Conservation (phyloP, 2,113 vertebrate genomes). For the Hiodon alosoides region DNA sequence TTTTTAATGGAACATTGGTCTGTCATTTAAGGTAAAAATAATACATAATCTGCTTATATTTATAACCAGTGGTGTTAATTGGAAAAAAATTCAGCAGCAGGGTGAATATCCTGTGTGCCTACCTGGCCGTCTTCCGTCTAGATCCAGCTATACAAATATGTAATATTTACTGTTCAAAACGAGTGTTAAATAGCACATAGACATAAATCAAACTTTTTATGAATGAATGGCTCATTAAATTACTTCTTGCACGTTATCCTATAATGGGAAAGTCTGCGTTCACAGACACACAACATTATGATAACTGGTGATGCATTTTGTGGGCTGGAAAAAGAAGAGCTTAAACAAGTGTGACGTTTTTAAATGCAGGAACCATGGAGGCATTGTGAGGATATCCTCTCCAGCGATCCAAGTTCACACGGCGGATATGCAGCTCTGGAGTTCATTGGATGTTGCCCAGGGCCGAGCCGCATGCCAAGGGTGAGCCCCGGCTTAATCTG, state of each 20-base stretch:
- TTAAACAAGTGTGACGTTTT: not conserved
- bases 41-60: no score
- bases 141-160: no score
- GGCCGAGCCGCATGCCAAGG: constrained; percentile 24
- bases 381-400: constrained; percentile 1
- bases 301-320: not conserved
- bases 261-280: not conserved
- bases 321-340: not conserved
- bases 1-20: no score
- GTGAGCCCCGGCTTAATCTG: constrained; percentile 16
- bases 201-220: not conserved
- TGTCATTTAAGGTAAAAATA: no score
- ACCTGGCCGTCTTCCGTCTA: no score
- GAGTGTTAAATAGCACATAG: not conserved
- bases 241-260: not conserved
- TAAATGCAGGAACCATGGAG: constrained; percentile 13
- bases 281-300: not conserved
- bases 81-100: no score
- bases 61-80: no score
- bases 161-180: no score
- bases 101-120: no score
- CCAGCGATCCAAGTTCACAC: constrained; percentile 6
- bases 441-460: constrained; percentile 27
- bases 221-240: constrained; percentile 3
- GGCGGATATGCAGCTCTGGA: not conserved